Conservation (phyloP, 1,140 invertebrate genomes). For the Myzus persicae region DNA sequence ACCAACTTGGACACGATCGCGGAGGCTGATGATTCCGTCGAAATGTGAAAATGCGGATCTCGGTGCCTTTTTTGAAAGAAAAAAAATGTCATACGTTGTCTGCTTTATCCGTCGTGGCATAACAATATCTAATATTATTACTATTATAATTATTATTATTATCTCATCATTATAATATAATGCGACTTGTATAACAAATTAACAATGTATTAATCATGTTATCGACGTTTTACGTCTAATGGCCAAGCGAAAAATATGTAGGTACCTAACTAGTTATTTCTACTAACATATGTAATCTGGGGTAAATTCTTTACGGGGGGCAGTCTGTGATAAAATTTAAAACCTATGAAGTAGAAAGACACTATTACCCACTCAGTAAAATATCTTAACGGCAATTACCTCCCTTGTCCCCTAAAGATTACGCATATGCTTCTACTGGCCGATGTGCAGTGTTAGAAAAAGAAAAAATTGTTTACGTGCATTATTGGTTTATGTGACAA, state of each 20-base stretch:
- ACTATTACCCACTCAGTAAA: too few species aligned
- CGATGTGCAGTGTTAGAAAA: neutral
- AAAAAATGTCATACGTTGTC: neutral
- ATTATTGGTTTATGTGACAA: neutral
- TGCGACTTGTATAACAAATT: neutral
- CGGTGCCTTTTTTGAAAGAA: neutral
- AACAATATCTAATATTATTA: neutral
- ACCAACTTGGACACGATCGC: constrained; percentile 52
- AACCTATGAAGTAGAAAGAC: too few species aligned
- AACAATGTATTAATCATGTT: neutral
- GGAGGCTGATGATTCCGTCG: constrained; percentile 33
- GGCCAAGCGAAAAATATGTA: neutral
- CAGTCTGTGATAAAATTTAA: too few species aligned
- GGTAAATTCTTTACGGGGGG: too few species aligned
- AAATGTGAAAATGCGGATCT: neutral
- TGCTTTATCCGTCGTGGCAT: neutral
- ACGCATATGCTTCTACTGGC: neutral
- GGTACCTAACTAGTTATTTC: too few species aligned
- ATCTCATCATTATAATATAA: neutral
- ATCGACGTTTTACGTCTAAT: neutral
- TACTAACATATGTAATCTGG: too few species aligned
- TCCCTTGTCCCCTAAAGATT: too few species aligned
- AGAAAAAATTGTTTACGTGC: neutral
- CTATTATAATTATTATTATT: neutral
- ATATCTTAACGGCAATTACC: too few species aligned